Base-by-base conservation (phyloP, 2,888 invertebrate species). In the Ochropacha duplaris region DNA sequence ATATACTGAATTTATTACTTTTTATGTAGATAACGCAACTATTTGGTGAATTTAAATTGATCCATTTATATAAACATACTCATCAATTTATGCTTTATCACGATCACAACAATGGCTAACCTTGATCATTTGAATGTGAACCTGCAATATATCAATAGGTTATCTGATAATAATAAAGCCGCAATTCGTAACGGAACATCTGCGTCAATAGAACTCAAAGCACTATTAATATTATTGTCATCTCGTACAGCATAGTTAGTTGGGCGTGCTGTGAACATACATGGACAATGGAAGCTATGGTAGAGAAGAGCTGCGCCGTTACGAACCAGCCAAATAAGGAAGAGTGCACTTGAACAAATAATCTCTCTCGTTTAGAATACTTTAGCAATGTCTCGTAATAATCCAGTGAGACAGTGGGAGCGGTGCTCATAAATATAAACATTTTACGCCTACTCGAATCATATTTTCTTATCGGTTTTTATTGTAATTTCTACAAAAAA, bases 331-430 rank as follows among this genome's bases (percentile, higher is more conserved):
- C 65, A 59, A 69, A 78, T 83, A 84, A 86, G 86, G 86, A 86
- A 86, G 85, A 84, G 75, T 81, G 81, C 85, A 87, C 85, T 88
- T 88, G 87, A 85, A 86, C 83, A 84, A 86, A 86, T 84, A 86
- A 83, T 79, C 78, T 78, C 68, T 71, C 76, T 74, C 69, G 74
- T 73, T 78, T 78, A 74, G 66, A 73, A 71, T 70, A 73, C 72
- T 73, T 74, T 71, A 75, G 71, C 75, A 75, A 75, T 44, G 65
- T 76, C 71, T 78, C 70, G 74, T 80, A 78, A 72, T 69, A 68
- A 64, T 57, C 52, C 68, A 70, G 81, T 82, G 79, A 80, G 84
- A 79, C 68, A 70, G 81, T 82, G 79, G 81, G 84, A 79, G 76
- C 80, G 79, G 76, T 78, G 58, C 68, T 71, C 69, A 73, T 19